Evolutionary conservation across 1,140 invertebrate species (phyloP), one percentile per base, ranked within the genome.

Genomic region (Temnothorax longispinosus): DNA sequence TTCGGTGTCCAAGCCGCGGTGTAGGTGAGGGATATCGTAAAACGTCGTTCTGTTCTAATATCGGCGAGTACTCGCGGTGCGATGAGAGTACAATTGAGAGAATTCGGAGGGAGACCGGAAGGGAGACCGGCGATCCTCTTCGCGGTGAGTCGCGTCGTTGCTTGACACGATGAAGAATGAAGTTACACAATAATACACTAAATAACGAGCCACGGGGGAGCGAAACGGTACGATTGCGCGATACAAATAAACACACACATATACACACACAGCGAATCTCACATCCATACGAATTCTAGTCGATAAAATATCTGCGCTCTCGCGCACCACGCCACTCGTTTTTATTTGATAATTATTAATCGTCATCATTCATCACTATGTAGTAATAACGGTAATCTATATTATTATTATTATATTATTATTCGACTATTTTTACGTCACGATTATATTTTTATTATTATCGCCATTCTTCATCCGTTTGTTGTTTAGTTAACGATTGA

Each of bases 241-340:
- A 94, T 94, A 93, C 92, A 93, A 81, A 15, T 18, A 65, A 35
- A 56, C 35, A 32, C 54, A 82, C 58, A 85, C 62, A 64, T n/a
- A 64, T n/a, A 11, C 27, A 84, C 47, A 81, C 64, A 88, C 62
- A 74, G 77, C 72, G 54, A 87, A 93, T 93, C 27, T 27, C 27
- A 27, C 27, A 27, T 27, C 94, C 92, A 94, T 94, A 94, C 94
- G 91, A 95, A 95, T 95, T 95, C 95, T 95, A 95, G 95, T 95
- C 95, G 94, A 94, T 89, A 94, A 93, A 92, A 95, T 94, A 95
- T 94, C 90, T 91, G 91, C 92, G 92, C 91, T 91, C 91, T 91
- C 89, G 78, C 86, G 90, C 80, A 89, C 81, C 82, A 88, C 90
- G 92, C 86, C 82, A 87, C 88, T 44, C 75, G 60, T 92, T 89